Evolutionary conservation across 2,888 invertebrate genomes (phyloP), one percentile per base, ranked within the genome.

Genomic region (Oligia fasciuncula): DNA sequence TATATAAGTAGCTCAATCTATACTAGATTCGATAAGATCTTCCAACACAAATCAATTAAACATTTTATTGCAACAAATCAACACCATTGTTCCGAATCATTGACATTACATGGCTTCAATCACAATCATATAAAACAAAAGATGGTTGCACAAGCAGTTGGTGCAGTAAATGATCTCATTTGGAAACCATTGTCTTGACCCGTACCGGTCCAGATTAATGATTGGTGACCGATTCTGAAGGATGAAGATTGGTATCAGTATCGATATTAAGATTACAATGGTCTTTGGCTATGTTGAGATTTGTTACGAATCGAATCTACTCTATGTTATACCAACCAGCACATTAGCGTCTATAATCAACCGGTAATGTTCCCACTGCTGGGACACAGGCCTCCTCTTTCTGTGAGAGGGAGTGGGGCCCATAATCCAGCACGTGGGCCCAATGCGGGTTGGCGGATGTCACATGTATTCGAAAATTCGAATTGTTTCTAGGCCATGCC

Each of bases 81-180:
- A 62, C 57, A 43, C 62, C 23, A 85, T 84, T 87, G 83, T 83
- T 70, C 51, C 43, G 23, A 84, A 76, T 69, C 74, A 84, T 84
- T 87, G 73, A 35, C 66, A 87, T 75, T 81, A 79, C 78, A 81
- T 66, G 57, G 35, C 54, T 85, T 62, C 67, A 85, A 76, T 73
- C 73, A 82, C 75, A 82, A 77, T 83, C 69, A 74, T 82, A 87
- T 80, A 77, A 87, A 89, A 89, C 89, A 91, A 90, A 89, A 90
- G 87, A 82, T 74, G 79, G 80, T 93, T 92, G 88, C 92, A 82
- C 81, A 91, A 93, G 83, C 40, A 49, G 19, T 62, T 49, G 76
- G 17, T n/a, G 60, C 80, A 80, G 88, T 91, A 93, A 94, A 94
- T 94, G 94, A 94, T 93, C 91, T 94, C 94, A 94, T 95, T 96